These are phyloP conservation scores for Zapornia atra DNA, from an alignment of 2,113 vertebrate genomes.

Conservation along the genomic window DNA sequence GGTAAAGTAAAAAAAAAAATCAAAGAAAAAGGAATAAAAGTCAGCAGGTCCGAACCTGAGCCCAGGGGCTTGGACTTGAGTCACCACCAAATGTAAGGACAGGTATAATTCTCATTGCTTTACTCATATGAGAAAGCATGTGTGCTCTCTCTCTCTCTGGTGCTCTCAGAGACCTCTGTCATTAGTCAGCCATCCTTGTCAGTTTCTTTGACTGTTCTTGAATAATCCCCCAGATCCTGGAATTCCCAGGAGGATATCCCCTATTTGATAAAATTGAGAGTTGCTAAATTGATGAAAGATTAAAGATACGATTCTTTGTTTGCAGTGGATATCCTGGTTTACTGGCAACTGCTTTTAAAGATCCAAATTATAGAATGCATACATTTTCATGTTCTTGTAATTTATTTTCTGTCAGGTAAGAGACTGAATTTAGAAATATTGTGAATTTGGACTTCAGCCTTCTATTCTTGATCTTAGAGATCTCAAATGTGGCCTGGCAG, in stretches of 20 bases:
- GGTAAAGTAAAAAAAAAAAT: not conserved
- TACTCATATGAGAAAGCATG: not conserved
- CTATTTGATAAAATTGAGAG: not conserved
- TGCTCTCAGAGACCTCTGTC: not conserved
- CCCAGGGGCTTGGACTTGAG: not conserved
- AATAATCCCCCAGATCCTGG: not conserved
- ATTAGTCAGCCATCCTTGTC: not conserved
- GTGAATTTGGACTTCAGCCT: not conserved
- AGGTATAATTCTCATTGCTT: not conserved
- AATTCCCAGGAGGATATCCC: not conserved
- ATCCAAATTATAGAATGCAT: not conserved
- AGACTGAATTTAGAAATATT: not conserved
- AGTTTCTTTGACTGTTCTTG: not conserved
- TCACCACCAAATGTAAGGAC: not conserved
- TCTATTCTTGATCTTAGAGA: not conserved
- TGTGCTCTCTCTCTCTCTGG: too few species aligned
- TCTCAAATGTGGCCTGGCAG: not conserved
- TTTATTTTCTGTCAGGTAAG: not conserved
- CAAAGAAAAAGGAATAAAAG: not conserved
- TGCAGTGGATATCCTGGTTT: not conserved
- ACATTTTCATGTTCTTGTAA: too few species aligned
- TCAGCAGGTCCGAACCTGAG: not conserved
- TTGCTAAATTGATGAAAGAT: not conserved
- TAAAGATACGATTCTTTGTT: not conserved
- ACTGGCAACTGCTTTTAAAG: not conserved